phyloP scores from a whole-genome alignment of 2,888 invertebrate genomes.

The Zaprionus lineosus region DNA sequence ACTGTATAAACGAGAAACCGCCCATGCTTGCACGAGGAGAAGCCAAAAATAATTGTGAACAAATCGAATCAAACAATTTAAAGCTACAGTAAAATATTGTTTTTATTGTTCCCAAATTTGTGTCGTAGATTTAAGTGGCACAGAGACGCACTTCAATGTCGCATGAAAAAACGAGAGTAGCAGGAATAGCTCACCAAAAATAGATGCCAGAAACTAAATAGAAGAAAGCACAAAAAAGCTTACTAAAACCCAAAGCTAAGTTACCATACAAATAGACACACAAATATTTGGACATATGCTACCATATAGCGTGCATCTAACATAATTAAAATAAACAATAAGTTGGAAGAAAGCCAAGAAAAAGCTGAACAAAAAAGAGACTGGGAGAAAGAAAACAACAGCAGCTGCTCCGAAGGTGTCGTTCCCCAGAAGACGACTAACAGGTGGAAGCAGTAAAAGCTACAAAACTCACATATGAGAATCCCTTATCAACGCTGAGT shows the following conservation, averaged over 20 bases:
- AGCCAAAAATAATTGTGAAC: constrained; percentile 35
- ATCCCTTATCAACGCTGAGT: constrained; percentile 25
- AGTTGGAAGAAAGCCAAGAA: constrained; percentile 58
- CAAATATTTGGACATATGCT: background rate
- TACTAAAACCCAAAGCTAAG: background rate
- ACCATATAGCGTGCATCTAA: background rate
- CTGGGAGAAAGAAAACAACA: background rate
- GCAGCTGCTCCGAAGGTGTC: constrained; percentile 2
- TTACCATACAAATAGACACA: background rate
- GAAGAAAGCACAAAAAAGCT: constrained; percentile 3
- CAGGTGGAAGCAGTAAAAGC: constrained; percentile 62
- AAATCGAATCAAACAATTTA: constrained; percentile 24
- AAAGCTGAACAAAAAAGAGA: constrained; percentile 16
- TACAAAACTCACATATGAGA: no score
- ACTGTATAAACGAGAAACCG: background rate
- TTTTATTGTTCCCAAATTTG: constrained; percentile 16
- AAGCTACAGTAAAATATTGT: constrained; percentile 20
- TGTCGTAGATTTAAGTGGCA: constrained; percentile 33
- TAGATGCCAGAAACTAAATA: constrained; percentile 24
- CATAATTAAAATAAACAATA: constrained; percentile 65
- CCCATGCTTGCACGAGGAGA: no score
- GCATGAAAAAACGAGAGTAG: constrained; percentile 19
- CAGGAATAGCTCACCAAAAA: constrained; percentile 39
- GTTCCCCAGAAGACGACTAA: constrained; percentile 48
- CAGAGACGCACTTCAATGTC: constrained; percentile 37